phyloP scores from a whole-genome alignment of 2,888 invertebrate genomes.

The Gerris lacustris region DNA sequence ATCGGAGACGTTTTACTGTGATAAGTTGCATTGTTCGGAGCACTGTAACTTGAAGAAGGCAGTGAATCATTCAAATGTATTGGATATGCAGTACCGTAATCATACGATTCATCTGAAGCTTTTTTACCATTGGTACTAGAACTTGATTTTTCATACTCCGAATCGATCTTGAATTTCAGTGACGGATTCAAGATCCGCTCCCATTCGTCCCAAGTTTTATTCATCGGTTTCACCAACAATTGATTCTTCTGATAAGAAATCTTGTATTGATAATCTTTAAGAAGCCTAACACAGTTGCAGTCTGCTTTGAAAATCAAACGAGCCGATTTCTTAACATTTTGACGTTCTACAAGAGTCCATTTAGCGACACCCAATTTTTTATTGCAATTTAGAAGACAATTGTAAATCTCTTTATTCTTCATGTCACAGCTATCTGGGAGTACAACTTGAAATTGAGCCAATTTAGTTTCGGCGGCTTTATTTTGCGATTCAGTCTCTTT shows the following conservation, averaged over 20 bases:
- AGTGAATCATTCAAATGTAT: no score
- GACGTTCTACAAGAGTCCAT: background rate
- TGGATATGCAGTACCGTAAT: no score
- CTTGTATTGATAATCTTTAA: background rate
- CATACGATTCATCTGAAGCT: no score
- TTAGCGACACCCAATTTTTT: background rate
- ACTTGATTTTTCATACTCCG: no score
- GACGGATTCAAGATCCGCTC: background rate
- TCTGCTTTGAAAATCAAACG: background rate
- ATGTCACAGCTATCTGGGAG: background rate
- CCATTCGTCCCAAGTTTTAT: background rate
- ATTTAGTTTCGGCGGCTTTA: no score
- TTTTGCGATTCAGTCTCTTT: no score
- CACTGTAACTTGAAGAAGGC: no score
- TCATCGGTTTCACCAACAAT: background rate
- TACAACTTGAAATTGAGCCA: background rate
- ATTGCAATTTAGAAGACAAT: background rate
- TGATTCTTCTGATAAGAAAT: background rate
- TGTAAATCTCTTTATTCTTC: background rate
- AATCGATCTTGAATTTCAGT: no score
- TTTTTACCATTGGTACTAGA: no score
- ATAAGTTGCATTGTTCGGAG: no score
- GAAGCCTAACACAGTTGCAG: background rate
- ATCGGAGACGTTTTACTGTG: no score
- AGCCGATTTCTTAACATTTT: background rate